phyloP scores from a whole-genome alignment of 2,113 vertebrate genomes.

The Equus przewalskii region DNA sequence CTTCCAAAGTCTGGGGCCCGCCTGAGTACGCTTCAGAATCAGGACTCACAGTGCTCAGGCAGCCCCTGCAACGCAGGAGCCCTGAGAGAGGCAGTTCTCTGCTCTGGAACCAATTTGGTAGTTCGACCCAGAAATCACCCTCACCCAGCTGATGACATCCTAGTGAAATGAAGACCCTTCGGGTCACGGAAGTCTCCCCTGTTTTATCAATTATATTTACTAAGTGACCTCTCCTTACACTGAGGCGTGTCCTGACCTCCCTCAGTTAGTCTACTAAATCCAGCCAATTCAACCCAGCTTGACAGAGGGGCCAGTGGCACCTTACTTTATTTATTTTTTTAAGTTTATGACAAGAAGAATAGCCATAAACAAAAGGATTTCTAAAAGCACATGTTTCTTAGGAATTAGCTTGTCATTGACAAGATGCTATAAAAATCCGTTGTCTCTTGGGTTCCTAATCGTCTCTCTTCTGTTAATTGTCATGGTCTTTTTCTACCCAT shows the following conservation, averaged over 20 bases:
- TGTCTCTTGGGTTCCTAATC: neutral
- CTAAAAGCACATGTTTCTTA: neutral
- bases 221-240: neutral
- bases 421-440: constrained; percentile 41
- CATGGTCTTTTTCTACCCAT: neutral
- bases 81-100: neutral
- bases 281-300: neutral
- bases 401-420: neutral
- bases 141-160: neutral
- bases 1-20: neutral
- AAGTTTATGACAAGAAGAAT: constrained; percentile 41
- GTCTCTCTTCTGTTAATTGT: constrained; percentile 37
- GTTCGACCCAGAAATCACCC: neutral
- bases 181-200: neutral
- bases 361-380: constrained; percentile 26
- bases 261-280: neutral
- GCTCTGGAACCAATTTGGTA: neutral
- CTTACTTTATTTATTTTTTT: neutral
- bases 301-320: neutral
- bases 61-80: neutral
- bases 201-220: neutral
- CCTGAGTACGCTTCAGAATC: neutral
- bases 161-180: neutral
- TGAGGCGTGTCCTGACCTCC: neutral
- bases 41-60: neutral